Evolutionary conservation across 2,797 vertebrate species (phyloP).

Genomic region (Karalla daura): DNA sequence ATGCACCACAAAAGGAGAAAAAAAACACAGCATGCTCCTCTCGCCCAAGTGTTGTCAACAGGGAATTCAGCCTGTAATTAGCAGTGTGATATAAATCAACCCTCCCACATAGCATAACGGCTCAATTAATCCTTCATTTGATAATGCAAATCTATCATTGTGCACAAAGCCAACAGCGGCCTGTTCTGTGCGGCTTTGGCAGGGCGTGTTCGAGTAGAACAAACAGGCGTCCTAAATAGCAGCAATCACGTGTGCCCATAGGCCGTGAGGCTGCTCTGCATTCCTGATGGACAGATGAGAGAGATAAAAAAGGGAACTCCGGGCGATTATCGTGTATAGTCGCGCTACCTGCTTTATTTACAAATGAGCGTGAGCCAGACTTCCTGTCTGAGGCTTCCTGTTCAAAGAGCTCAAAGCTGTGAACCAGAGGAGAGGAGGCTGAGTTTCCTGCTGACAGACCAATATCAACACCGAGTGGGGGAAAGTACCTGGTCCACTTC

Average conservation of each 20-base stretch:
- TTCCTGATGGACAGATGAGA: conserved; percentile 10
- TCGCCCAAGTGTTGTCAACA: conserved; percentile 65
- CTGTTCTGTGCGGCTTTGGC: not conserved
- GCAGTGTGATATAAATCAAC: conserved; percentile 34
- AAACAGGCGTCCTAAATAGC: not conserved
- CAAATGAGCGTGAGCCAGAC: conserved; percentile 62
- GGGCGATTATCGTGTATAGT: conserved; percentile 23
- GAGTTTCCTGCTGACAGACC: conserved; percentile 85
- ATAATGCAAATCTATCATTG: conserved; percentile 1
- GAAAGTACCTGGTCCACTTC: conserved; percentile 90
- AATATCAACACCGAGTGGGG: conserved; percentile 55
- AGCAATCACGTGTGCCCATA: not conserved
- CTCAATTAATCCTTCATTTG: conserved; percentile 3
- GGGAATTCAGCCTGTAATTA: conserved; percentile 75
- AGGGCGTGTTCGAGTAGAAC: not conserved
- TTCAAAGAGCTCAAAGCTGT: conserved; percentile 64
- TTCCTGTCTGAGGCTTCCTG: conserved; percentile 77
- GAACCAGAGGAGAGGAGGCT: conserved; percentile 60
- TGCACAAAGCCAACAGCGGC: not conserved
- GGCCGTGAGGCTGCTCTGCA: not conserved
- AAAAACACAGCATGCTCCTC: conserved; percentile 42
- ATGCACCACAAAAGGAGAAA: conserved; percentile 61
- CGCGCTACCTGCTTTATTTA: conserved; percentile 66
- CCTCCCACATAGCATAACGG: not conserved
- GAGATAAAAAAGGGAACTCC: conserved; percentile 8